These are phyloP conservation scores for Rallus crepitans DNA, from an alignment of 2,797 vertebrate genomes.

Conservation along the genomic window DNA sequence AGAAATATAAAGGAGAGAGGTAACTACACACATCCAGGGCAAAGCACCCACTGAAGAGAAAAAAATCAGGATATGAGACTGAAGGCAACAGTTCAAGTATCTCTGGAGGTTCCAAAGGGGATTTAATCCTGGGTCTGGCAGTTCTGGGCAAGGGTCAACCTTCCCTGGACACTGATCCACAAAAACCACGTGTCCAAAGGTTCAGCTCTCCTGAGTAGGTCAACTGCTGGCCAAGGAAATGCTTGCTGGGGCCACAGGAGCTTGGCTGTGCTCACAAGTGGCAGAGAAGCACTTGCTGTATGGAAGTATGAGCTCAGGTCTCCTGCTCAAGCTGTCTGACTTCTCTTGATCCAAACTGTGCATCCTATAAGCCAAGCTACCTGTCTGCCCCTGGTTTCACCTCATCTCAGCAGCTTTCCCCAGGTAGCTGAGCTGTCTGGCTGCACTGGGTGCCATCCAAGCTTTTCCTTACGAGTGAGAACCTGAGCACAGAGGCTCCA, in stretches of 20 bases:
- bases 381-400: neutral
- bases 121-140: neutral
- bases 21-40: neutral
- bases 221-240: neutral
- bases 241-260: accelerated
- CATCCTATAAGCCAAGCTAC: neutral
- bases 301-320: neutral
- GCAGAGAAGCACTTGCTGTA: neutral
- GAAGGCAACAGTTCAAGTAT: accelerated
- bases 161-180: neutral
- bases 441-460: neutral
- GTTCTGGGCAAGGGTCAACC: constrained; percentile 12
- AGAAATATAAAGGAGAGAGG: constrained; percentile 42
- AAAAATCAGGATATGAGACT: neutral
- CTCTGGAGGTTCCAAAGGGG: neutral
- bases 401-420: neutral
- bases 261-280: neutral
- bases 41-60: neutral
- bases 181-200: neutral
- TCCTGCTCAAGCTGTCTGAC: neutral
- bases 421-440: neutral
- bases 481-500: neutral
- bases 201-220: accelerated
- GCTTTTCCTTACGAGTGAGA: neutral
- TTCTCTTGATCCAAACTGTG: neutral